Evolutionary conservation across 2,888 invertebrate species (phyloP).

Genomic region (Dusona sp.): DNA sequence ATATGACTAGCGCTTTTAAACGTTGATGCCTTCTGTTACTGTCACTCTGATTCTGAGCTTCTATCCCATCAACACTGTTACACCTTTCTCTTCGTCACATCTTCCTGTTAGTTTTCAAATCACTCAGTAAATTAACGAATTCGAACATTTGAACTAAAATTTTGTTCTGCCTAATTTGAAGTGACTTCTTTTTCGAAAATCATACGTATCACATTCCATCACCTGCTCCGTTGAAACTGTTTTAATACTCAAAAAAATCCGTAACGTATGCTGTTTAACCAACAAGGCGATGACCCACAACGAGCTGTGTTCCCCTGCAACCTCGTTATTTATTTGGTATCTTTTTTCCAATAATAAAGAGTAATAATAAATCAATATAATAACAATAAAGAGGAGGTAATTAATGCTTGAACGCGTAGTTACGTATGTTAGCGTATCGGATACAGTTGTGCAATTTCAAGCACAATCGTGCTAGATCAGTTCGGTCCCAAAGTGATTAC

Average conservation of each 20-base stretch:
- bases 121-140: constrained; percentile 1
- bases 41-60: constrained; percentile 23
- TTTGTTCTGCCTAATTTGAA: neutral
- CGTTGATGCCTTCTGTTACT: constrained; percentile 42
- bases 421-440: constrained; percentile 33
- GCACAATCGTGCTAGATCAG: constrained; percentile 51
- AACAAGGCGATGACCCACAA: neutral
- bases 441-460: constrained; percentile 38
- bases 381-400: neutral
- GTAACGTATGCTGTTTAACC: neutral
- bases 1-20: constrained; percentile 62
- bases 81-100: constrained; percentile 34
- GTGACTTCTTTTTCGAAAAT: neutral
- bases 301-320: neutral
- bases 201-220: neutral
- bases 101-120: neutral
- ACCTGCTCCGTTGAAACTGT: neutral
- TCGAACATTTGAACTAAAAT: neutral
- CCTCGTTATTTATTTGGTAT: neutral
- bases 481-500: constrained; percentile 53
- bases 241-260: neutral
- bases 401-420: neutral
- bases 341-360: neutral
- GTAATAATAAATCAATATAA: too few species aligned
- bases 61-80: constrained; percentile 30